Evolutionary conservation across 2,113 vertebrate genomes (phyloP).

Genomic region (Mormyrus lacerda): DNA sequence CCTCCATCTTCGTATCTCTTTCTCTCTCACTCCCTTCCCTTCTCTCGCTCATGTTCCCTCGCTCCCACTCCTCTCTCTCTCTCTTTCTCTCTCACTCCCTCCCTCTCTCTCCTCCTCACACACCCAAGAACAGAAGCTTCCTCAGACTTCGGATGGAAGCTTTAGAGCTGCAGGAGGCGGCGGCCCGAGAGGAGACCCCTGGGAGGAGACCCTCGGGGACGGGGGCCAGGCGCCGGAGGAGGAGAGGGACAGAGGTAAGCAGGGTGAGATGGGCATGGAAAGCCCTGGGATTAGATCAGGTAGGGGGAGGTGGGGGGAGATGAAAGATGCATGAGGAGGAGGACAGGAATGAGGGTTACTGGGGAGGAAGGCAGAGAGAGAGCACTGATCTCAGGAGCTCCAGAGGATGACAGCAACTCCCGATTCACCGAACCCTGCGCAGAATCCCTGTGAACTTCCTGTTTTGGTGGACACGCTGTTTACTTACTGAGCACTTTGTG

Average conservation of each 20-base stretch:
- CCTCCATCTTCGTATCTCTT: slow-evolving; percentile 21
- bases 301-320: slow-evolving; percentile 36
- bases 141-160: slow-evolving; percentile 47
- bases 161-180: slow-evolving; percentile 44
- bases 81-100: background rate
- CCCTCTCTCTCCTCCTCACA: background rate
- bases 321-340: background rate
- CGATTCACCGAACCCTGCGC: background rate
- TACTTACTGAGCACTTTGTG: background rate
- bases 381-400: background rate
- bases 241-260: slow-evolving; percentile 25
- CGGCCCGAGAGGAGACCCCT: slow-evolving; percentile 24
- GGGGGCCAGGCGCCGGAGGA: background rate
- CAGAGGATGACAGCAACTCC: background rate
- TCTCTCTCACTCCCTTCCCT: background rate
- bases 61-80: background rate
- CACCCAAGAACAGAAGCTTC: slow-evolving; percentile 30
- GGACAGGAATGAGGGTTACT: background rate
- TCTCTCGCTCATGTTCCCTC: background rate
- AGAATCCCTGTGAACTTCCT: background rate
- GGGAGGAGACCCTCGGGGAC: slow-evolving; percentile 2
- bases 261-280: slow-evolving; percentile 18
- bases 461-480: background rate
- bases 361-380: background rate
- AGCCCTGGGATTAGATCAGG: slow-evolving; percentile 21